phyloP scores from a whole-genome alignment of 2,113 vertebrate species.

The Hiodon tergisus region DNA sequence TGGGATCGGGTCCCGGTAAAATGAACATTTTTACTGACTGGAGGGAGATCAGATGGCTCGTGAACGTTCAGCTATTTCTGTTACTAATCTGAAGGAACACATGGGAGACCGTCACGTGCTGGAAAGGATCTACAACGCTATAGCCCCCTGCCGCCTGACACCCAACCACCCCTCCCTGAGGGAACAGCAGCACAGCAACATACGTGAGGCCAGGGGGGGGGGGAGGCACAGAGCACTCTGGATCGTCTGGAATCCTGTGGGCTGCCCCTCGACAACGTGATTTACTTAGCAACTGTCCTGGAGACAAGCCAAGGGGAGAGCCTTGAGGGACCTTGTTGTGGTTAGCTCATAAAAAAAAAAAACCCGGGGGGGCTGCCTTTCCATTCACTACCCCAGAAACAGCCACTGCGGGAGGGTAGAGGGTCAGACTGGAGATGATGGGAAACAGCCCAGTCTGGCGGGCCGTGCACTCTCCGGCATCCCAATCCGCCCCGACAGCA shows the following conservation, averaged over 20 bases:
- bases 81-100: slow-evolving; percentile 23
- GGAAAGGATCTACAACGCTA: not conserved
- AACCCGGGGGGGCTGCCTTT: slow-evolving; percentile 43
- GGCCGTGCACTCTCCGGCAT: too few relatives aligned
- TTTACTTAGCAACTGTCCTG: slow-evolving; percentile 66
- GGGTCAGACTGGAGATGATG: slow-evolving; percentile 40
- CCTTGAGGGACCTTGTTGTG: slow-evolving; percentile 46
- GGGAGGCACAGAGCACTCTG: slow-evolving; percentile 43
- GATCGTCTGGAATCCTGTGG: slow-evolving; percentile 57
- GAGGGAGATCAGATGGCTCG: not conserved
- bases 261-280: slow-evolving; percentile 54
- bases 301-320: slow-evolving; percentile 52
- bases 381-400: slow-evolving; percentile 46
- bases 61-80: slow-evolving; percentile 3
- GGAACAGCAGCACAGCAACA: not conserved
- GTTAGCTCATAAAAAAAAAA: slow-evolving; percentile 24
- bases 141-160: not conserved
- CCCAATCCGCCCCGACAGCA: too few relatives aligned
- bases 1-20: too few relatives aligned
- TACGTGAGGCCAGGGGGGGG: slow-evolving; percentile 23
- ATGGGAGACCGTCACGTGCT: slow-evolving; percentile 26
- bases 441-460: slow-evolving; percentile 61
- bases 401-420: slow-evolving; percentile 42
- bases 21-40: not conserved
- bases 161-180: not conserved